phyloP scores from a whole-genome alignment of 2,888 invertebrate genomes.

The Philopedon plagiatum region DNA sequence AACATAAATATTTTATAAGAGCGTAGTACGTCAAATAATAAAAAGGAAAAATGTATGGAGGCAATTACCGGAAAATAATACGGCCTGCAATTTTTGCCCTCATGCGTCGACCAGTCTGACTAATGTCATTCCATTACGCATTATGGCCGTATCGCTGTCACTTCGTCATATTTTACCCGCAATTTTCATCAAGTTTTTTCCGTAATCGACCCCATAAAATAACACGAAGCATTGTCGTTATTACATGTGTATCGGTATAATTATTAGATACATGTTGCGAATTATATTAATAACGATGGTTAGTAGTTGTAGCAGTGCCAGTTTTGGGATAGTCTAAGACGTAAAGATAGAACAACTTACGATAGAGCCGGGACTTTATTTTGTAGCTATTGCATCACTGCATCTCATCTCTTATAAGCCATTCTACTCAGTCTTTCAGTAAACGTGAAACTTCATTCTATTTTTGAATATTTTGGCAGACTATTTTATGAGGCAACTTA shows the following conservation, averaged over 20 bases:
- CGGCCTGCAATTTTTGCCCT: slow-evolving; percentile 8
- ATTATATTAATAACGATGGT: not conserved
- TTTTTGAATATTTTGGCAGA: no score
- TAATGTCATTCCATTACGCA: slow-evolving; percentile 38
- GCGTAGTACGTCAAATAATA: not conserved
- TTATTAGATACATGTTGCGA: slow-evolving; percentile 14
- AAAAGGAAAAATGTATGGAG: slow-evolving; percentile 2
- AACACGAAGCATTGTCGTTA: slow-evolving; percentile 25
- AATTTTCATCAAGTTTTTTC: slow-evolving; percentile 41
- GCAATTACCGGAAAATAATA: slow-evolving; percentile 16
- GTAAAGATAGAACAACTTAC: no score
- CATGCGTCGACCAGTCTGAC: slow-evolving; percentile 15
- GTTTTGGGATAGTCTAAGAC: no score
- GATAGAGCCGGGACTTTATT: no score
- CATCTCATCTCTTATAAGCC: no score
- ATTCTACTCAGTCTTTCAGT: no score
- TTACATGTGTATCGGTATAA: slow-evolving; percentile 12
- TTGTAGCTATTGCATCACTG: no score
- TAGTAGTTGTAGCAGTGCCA: no score
- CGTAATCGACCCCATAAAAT: slow-evolving; percentile 38
- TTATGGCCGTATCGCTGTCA: slow-evolving; percentile 31
- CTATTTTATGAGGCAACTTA: no score
- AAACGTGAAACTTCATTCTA: no score
- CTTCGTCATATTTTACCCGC: slow-evolving; percentile 37
- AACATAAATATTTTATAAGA: not conserved